phyloP scores from a whole-genome alignment of 2,888 invertebrate genomes.

The Aphodius sticticus region DNA sequence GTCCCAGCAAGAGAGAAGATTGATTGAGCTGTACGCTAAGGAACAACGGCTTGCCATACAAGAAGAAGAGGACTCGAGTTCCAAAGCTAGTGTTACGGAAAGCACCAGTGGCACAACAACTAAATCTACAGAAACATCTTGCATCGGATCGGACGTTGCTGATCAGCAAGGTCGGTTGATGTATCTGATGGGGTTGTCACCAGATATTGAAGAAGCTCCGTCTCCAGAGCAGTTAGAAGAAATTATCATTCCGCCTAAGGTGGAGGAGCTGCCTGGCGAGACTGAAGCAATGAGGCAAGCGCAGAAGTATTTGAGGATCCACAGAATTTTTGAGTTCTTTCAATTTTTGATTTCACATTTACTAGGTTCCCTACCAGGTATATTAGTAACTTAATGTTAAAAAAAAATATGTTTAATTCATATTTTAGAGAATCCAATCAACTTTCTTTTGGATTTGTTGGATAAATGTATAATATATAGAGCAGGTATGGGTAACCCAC shows the following conservation, averaged over 20 bases:
- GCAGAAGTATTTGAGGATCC: slow-evolving; percentile 56
- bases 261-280: slow-evolving; percentile 35
- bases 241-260: slow-evolving; percentile 35
- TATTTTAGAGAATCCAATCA: slow-evolving; percentile 57
- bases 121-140: slow-evolving; percentile 14
- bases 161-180: slow-evolving; percentile 41
- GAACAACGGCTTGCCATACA: neutral
- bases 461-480: slow-evolving; percentile 61
- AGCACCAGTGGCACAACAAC: slow-evolving; percentile 9
- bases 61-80: slow-evolving; percentile 6
- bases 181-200: slow-evolving; percentile 51
- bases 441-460: slow-evolving; percentile 58
- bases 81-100: slow-evolving; percentile 1
- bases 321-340: slow-evolving; percentile 60
- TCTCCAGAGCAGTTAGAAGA: slow-evolving; percentile 32
- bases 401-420: slow-evolving; percentile 14
- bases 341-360: slow-evolving; percentile 61
- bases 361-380: slow-evolving; percentile 55
- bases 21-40: slow-evolving; percentile 16
- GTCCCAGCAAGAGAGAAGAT: slow-evolving; percentile 19
- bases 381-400: neutral
- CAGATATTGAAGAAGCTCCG: slow-evolving; percentile 38
- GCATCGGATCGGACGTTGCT: slow-evolving; percentile 19
- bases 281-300: slow-evolving; percentile 54
- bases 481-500: slow-evolving; percentile 58